Percentiles rank a stretch among this genome's conserved stretches.
These are phyloP conservation scores for Hydropsyche tenuis DNA, from an alignment of 1,140 invertebrate genomes.

Conservation along the genomic window DNA sequence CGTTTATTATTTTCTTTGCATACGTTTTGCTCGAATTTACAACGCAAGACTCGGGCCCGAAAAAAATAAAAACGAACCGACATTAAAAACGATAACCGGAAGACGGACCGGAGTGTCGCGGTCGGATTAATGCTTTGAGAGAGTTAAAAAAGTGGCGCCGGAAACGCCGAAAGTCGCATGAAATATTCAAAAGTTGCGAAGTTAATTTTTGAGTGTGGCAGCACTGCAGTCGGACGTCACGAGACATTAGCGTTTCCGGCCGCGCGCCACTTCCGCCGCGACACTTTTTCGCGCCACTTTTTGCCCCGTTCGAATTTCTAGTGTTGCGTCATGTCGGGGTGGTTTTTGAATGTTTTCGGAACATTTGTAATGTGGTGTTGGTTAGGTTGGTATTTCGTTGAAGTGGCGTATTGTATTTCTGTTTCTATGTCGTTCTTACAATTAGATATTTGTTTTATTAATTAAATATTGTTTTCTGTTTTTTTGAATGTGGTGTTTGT, in stretches of 20 bases:
- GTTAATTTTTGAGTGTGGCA: constrained; percentile 35
- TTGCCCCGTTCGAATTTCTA: not conserved
- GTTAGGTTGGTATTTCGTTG: no score
- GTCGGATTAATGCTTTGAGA: not conserved
- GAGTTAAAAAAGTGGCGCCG: not conserved
- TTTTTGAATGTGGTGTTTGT: no score
- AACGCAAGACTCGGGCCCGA: not conserved
- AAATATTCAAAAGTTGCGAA: constrained; percentile 39
- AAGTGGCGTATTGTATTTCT: no score
- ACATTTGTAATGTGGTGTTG: no score
- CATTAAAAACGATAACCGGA: not conserved
- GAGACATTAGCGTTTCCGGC: constrained; percentile 38
- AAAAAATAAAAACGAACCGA: not conserved
- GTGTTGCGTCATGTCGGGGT: not conserved
- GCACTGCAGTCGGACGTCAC: constrained; percentile 34
- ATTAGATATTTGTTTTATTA: no score
- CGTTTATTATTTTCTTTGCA: no score
- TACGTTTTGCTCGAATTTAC: no score
- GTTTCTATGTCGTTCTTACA: no score
- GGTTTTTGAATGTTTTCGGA: no score
- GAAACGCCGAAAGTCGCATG: constrained; percentile 32
- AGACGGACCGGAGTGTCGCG: not conserved
- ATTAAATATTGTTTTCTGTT: no score
- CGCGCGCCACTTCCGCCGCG: constrained; percentile 28
- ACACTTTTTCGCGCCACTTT: not conserved